These are phyloP conservation scores for Esox masquinongy DNA, from an alignment of 2,797 vertebrate species.

Conservation along the genomic window DNA sequence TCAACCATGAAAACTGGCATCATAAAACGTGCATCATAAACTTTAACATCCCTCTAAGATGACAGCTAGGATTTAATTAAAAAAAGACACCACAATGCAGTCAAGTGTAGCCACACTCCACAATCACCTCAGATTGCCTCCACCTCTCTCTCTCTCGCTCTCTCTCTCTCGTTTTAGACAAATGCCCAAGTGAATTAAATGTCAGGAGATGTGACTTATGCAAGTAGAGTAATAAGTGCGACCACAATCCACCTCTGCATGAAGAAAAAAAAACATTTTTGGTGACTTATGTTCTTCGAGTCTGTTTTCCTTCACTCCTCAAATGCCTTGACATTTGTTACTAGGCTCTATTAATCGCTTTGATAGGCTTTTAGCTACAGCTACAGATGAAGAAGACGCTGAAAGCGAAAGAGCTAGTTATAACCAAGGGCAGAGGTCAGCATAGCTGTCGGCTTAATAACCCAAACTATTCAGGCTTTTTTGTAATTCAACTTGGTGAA, in stretches of 20 bases:
- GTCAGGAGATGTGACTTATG: neutral
- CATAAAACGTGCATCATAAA: constrained; percentile 57
- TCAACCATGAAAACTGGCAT: constrained; percentile 39
- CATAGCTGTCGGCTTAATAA: constrained; percentile 21
- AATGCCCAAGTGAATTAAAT: neutral
- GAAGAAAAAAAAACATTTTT: constrained; percentile 15
- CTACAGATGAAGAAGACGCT: constrained; percentile 32
- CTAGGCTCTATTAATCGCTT: constrained; percentile 36
- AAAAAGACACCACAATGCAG: constrained; percentile 11
- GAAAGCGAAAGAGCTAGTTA: constrained; percentile 18
- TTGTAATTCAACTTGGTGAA: constrained; percentile 19
- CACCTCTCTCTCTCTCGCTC: neutral
- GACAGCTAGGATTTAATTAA: constrained; percentile 59
- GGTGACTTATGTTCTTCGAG: constrained; percentile 51
- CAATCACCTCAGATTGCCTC: constrained; percentile 5
- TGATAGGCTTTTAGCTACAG: constrained; percentile 10
- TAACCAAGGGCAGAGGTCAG: constrained; percentile 11
- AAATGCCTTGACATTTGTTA: constrained; percentile 24
- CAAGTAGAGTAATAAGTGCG: neutral
- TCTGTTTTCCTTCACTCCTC: constrained; percentile 29
- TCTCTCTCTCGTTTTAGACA: neutral
- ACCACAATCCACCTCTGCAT: constrained; percentile 30
- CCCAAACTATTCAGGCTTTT: constrained; percentile 29
- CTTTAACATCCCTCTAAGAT: constrained; percentile 51
- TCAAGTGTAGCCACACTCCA: constrained; percentile 9